These are phyloP conservation scores for Cyanoramphus novaezelandiae DNA, from an alignment of 2,113 vertebrate species.

Conservation along the genomic window DNA sequence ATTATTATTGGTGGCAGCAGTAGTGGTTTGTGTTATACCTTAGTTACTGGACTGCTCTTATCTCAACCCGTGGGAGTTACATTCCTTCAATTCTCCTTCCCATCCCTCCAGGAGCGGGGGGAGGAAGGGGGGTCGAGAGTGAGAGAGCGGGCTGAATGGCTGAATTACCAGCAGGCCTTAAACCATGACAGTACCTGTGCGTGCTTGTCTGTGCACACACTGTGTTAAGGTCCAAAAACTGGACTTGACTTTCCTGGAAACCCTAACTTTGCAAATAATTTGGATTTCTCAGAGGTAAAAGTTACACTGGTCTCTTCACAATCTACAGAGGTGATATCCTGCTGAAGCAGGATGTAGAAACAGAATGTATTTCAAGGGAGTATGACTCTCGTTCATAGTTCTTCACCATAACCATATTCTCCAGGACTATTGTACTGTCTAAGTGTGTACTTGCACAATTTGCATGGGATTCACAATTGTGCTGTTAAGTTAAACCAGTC, in stretches of 20 bases:
- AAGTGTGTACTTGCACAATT: not conserved
- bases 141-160: no score
- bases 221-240: not conserved
- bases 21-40: no score
- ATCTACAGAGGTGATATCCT: not conserved
- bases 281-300: not conserved
- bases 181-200: not conserved
- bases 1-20: no score
- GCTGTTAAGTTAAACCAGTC: not conserved
- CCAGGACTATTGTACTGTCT: not conserved
- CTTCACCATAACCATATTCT: rapidly evolving
- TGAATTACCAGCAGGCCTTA: no score
- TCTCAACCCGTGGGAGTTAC: no score
- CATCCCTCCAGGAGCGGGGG: no score
- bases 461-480: not conserved
- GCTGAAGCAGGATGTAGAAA: not conserved
- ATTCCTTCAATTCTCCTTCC: no score
- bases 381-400: not conserved
- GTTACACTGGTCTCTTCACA: not conserved
- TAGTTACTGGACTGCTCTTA: no score
- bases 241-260: not conserved
- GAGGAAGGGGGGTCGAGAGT: no score
- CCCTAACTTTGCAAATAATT: not conserved
- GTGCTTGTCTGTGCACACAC: rapidly evolving
- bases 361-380: not conserved